A percentile compares a stretch with the other conserved stretches of the same genome.
Evolutionary conservation across 2,113 vertebrate species (phyloP).

Genomic region (Hippoglossus stenolepis): DNA sequence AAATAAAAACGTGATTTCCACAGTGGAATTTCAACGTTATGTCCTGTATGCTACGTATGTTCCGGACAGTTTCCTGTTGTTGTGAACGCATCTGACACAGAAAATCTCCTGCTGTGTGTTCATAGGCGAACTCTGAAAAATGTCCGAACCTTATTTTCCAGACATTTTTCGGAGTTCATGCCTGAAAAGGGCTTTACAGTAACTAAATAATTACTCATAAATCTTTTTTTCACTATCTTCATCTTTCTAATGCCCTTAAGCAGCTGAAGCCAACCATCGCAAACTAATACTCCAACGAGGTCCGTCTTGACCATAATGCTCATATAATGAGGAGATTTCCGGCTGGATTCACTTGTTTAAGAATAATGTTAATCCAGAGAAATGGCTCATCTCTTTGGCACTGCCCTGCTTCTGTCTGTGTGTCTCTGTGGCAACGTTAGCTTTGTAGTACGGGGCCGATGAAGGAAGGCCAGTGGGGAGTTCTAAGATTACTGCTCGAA

Average conservation of each 20-base stretch:
- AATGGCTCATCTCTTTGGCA: constrained; percentile 49
- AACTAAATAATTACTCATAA: constrained; percentile 14
- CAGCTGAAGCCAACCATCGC: constrained; percentile 23
- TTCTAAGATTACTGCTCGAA: constrained; percentile 67
- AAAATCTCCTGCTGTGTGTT: too few species aligned
- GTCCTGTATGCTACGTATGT: too few species aligned
- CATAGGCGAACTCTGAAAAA: too few species aligned
- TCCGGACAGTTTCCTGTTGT: too few species aligned
- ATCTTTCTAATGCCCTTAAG: constrained; percentile 32
- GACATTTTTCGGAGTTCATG: too few species aligned
- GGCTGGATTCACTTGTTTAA: constrained; percentile 49
- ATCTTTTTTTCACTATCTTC: constrained; percentile 9
- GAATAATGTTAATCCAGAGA: constrained; percentile 48
- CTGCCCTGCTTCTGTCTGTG: constrained; percentile 25
- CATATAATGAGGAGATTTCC: constrained; percentile 55
- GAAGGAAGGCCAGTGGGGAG: constrained; percentile 65
- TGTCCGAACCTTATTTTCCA: too few species aligned
- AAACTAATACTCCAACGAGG: constrained; percentile 31
- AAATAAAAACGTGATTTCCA: too few species aligned
- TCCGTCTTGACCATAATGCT: constrained; percentile 51
- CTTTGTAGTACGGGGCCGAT: constrained; percentile 58
- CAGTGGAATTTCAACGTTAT: too few species aligned
- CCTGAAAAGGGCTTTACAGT: background rate
- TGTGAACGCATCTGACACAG: too few species aligned
- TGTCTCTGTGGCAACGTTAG: constrained; percentile 39